phyloP scores from a whole-genome alignment of 2,113 vertebrate genomes.

The Ardeotis arabs region DNA sequence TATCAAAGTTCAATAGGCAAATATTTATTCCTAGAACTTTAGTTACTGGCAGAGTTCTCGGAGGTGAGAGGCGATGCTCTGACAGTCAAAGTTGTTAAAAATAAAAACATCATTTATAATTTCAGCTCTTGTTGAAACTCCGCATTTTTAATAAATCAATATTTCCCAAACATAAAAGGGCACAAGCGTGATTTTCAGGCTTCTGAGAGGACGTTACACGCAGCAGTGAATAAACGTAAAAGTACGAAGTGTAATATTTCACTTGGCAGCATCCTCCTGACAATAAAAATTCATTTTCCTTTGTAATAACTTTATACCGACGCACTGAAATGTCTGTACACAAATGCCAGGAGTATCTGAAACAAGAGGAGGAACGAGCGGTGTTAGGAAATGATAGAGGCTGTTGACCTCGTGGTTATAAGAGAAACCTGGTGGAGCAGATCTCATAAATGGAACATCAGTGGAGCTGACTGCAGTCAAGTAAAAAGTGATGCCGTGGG shows the following conservation, averaged over 20 bases:
- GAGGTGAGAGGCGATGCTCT: not conserved
- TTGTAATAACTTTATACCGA: not conserved
- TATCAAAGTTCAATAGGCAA: not conserved
- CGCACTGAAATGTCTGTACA: not conserved
- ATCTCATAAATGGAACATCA: not conserved
- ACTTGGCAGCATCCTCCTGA: not conserved
- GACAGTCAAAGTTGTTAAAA: not conserved
- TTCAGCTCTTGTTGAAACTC: not conserved
- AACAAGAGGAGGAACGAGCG: not conserved
- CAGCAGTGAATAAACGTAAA: slow-evolving; percentile 5
- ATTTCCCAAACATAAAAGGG: slow-evolving; percentile 24
- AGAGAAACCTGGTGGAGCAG: not conserved
- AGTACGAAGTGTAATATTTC: not conserved
- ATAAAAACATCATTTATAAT: not conserved
- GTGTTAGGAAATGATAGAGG: not conserved
- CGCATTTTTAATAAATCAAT: not conserved
- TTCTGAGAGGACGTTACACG: not conserved
- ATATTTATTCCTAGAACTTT: not conserved
- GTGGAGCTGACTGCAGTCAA: not conserved
- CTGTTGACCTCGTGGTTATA: not conserved
- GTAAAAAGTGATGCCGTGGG: not conserved
- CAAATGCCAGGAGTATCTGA: not conserved
- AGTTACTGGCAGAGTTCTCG: not conserved
- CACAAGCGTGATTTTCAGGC: not conserved
- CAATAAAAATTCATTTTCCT: slow-evolving; percentile 41